These are phyloP conservation scores for Pseudomyrmex gracilis DNA, from an alignment of 1,140 invertebrate genomes.

Conservation along the genomic window DNA sequence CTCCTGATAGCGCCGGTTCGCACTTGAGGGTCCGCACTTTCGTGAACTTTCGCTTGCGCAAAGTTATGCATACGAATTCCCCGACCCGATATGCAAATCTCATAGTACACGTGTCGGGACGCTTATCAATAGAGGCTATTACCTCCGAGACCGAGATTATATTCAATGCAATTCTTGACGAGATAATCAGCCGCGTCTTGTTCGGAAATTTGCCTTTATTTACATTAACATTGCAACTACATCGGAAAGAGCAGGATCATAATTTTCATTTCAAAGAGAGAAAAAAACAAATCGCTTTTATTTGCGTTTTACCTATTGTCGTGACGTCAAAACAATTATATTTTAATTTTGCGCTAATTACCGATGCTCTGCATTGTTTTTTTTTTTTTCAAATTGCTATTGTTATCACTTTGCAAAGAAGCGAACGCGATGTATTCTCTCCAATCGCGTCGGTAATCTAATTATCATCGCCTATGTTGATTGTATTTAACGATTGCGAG, in stretches of 20 bases:
- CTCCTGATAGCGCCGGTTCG: conserved; percentile 25
- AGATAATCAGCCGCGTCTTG: conserved; percentile 54
- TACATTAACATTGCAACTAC: conserved; percentile 20
- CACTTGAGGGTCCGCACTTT: conserved; percentile 34
- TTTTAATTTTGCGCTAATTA: background rate
- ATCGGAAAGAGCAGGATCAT: no score
- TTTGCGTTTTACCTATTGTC: background rate
- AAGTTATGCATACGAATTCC: conserved; percentile 54
- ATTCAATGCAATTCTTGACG: conserved; percentile 45
- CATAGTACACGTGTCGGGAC: conserved; percentile 21
- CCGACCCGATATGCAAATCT: conserved; percentile 63
- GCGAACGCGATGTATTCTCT: background rate
- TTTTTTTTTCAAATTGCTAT: background rate
- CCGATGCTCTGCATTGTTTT: background rate
- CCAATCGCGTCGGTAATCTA: conserved; percentile 14
- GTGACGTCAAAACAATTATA: background rate
- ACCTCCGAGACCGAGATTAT: conserved; percentile 47
- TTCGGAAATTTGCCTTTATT: conserved; percentile 41
- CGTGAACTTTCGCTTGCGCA: conserved; percentile 27
- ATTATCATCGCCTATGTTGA: background rate
- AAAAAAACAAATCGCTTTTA: background rate
- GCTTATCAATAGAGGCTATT: conserved; percentile 64
- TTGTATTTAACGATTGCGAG: conserved; percentile 34
- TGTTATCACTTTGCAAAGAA: background rate
- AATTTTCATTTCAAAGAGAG: background rate